These are phyloP conservation scores for Drosophila pseudoobscura DNA, from an alignment of 1,140 invertebrate species.

Conservation along the genomic window DNA sequence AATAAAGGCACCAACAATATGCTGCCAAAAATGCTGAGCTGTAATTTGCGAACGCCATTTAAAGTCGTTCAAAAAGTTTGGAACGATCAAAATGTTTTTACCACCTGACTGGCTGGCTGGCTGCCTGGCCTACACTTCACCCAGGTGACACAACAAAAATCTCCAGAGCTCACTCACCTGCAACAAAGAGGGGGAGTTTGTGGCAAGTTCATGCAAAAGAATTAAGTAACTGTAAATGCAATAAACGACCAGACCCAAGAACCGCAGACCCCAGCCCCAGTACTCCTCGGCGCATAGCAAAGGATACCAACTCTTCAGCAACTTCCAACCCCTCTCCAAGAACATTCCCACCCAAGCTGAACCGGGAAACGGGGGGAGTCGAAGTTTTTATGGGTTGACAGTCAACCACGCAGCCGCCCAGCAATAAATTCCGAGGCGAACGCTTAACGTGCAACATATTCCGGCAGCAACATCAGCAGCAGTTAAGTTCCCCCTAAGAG, in stretches of 20 bases:
- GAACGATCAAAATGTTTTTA: slow-evolving; percentile 65
- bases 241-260: slow-evolving; percentile 61
- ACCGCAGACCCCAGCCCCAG: background rate
- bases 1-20: slow-evolving; percentile 3
- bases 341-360: background rate
- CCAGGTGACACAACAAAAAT: slow-evolving; percentile 42
- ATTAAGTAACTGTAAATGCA: slow-evolving; percentile 79
- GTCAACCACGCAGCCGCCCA: slow-evolving; percentile 71
- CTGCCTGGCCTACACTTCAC: background rate
- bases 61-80: slow-evolving; percentile 67
- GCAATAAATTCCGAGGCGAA: slow-evolving; percentile 71
- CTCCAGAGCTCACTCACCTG: slow-evolving; percentile 37
- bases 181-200: slow-evolving; percentile 42
- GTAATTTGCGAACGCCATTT: slow-evolving; percentile 65
- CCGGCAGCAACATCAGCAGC: slow-evolving; percentile 26
- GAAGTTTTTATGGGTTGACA: slow-evolving; percentile 76
- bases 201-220: slow-evolving; percentile 78
- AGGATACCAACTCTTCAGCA: no score
- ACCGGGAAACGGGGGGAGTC: background rate
- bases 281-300: background rate
- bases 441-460: slow-evolving; percentile 79
- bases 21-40: slow-evolving; percentile 42
- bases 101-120: slow-evolving; percentile 33
- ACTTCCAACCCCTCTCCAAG: background rate
- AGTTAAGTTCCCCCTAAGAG: slow-evolving; percentile 50